Conservation (phyloP, 2,113 vertebrate species). For the Tychaedon coryphoeus region DNA sequence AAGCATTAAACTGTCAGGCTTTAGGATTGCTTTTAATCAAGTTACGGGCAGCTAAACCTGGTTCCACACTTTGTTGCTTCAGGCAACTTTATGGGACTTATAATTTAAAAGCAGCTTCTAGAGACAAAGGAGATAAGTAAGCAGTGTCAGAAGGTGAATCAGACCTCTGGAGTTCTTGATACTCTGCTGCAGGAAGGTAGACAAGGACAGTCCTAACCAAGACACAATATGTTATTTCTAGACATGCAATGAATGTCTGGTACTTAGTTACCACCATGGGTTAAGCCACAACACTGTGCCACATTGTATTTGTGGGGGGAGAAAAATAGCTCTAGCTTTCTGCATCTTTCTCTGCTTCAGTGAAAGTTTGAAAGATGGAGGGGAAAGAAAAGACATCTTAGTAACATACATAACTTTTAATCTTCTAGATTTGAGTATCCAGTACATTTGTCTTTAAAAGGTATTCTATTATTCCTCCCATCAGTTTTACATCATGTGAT, state of each 20-base stretch:
- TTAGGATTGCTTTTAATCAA: background rate
- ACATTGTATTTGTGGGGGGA: rapidly evolving
- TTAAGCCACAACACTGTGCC: background rate
- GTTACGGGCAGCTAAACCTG: background rate
- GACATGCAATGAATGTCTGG: rapidly evolving
- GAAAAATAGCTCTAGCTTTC: background rate
- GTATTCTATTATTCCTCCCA: background rate
- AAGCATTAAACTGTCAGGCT: background rate
- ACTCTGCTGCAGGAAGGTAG: background rate
- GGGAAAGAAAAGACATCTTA: background rate
- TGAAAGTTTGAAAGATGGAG: background rate
- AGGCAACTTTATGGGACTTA: background rate
- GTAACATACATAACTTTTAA: background rate
- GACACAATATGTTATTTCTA: background rate
- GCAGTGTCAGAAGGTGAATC: background rate
- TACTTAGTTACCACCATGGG: background rate
- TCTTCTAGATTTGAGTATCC: background rate
- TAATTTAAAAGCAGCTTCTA: background rate
- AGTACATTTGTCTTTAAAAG: background rate
- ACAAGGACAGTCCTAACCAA: background rate
- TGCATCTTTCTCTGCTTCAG: background rate
- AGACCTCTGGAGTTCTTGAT: background rate
- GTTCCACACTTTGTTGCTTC: background rate
- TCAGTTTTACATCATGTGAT: background rate
- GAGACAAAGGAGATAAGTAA: background rate